phyloP scores from a whole-genome alignment of 2,888 invertebrate genomes.

The Hydrotaea cyrtoneurina region DNA sequence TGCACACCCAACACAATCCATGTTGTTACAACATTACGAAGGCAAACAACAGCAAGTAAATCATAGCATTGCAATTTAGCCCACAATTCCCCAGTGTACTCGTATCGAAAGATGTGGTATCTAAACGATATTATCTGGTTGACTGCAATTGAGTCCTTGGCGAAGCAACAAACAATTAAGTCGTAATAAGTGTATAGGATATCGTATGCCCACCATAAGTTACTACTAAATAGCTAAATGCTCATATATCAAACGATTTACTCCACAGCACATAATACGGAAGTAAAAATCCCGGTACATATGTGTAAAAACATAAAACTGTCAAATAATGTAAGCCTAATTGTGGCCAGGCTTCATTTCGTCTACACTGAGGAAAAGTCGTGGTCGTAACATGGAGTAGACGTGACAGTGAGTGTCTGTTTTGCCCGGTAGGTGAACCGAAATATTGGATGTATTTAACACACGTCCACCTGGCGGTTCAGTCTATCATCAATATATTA shows the following conservation, averaged over 20 bases:
- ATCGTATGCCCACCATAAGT: neutral
- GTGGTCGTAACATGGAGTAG: too few species aligned
- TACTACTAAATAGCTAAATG: neutral
- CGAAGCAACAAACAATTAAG: conserved; percentile 19
- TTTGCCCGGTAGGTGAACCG: too few species aligned
- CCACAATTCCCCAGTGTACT: neutral
- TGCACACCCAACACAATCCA: neutral
- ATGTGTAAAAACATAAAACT: conserved; percentile 47
- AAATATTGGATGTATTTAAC: too few species aligned
- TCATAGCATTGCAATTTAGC: conserved; percentile 13
- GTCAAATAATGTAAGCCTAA: conserved; percentile 53
- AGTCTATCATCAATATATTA: too few species aligned
- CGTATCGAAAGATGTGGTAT: neutral
- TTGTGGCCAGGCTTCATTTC: conserved; percentile 12
- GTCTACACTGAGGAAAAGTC: too few species aligned
- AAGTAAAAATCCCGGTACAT: conserved; percentile 25
- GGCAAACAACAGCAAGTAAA: neutral
- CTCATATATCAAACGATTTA: neutral
- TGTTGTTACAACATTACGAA: neutral
- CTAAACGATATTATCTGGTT: neutral
- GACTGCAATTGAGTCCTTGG: neutral
- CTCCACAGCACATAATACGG: neutral
- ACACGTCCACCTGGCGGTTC: too few species aligned
- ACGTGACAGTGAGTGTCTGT: too few species aligned
- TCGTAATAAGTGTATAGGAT: neutral